phyloP scores from a whole-genome alignment of 2,888 invertebrate genomes.

The Pseudoips prasinana region DNA sequence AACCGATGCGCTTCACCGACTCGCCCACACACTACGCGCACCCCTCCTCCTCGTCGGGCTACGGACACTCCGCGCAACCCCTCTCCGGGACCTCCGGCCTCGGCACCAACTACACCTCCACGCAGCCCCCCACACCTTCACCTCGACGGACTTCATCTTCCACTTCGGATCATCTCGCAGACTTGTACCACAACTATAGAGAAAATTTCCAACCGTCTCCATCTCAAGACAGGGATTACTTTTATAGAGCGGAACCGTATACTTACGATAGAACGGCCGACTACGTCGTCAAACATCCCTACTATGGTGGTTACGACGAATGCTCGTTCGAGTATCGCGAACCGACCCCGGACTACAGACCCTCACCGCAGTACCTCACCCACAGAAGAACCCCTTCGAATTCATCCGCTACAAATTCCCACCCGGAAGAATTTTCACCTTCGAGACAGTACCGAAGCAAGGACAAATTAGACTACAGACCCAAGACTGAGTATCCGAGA shows the following conservation, averaged over 20 bases:
- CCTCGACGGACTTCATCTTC: constrained; percentile 87
- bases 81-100: constrained; percentile 77
- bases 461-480: constrained; percentile 50
- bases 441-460: constrained; percentile 57
- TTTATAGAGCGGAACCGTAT: constrained; percentile 60
- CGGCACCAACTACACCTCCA: constrained; percentile 77
- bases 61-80: constrained; percentile 76
- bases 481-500: constrained; percentile 63
- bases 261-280: constrained; percentile 69
- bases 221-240: constrained; percentile 60
- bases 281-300: constrained; percentile 69
- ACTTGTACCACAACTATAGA: constrained; percentile 79
- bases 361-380: constrained; percentile 59
- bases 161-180: constrained; percentile 84
- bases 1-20: constrained; percentile 88
- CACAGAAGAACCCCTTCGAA: constrained; percentile 92
- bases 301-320: constrained; percentile 68
- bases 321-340: constrained; percentile 66
- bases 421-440: constrained; percentile 72
- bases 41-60: constrained; percentile 72
- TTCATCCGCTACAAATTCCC: constrained; percentile 83
- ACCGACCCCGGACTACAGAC: constrained; percentile 60
- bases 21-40: constrained; percentile 86
- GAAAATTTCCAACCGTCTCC: constrained; percentile 70
- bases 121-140: constrained; percentile 84